phyloP scores from a whole-genome alignment of 1,140 invertebrate genomes.

The Penaeus indicus region DNA sequence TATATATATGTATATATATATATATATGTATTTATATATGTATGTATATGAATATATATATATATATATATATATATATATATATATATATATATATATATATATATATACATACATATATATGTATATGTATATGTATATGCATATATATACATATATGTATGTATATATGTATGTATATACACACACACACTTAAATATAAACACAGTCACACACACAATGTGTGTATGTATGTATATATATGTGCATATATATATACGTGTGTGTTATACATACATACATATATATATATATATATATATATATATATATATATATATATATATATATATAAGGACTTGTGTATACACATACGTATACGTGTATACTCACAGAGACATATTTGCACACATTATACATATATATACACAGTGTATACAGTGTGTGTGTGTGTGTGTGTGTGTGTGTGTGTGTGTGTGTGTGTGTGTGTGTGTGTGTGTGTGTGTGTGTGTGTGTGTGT shows the following conservation, averaged over 20 bases:
- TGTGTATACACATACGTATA: too few relatives aligned
- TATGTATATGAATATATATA: not conserved
- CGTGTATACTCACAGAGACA: too few relatives aligned
- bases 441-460: too few relatives aligned
- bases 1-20: too few relatives aligned
- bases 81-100: not conserved
- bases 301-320: slow-evolving; percentile 4
- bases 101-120: not conserved
- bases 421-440: too few relatives aligned
- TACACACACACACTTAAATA: slow-evolving; percentile 1
- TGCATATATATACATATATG: not conserved
- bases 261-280: not conserved
- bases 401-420: too few relatives aligned
- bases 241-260: not conserved
- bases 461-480: too few relatives aligned
- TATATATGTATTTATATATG: too few relatives aligned
- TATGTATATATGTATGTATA: not conserved
- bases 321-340: not conserved
- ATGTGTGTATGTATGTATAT: not conserved
- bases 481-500: too few relatives aligned
- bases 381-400: too few relatives aligned
- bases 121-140: not conserved
- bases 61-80: not conserved
- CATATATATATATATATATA: slow-evolving; percentile 15
- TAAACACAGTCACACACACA: not conserved